These are phyloP conservation scores for Athalia rosae DNA, from an alignment of 2,888 invertebrate species.

Conservation along the genomic window DNA sequence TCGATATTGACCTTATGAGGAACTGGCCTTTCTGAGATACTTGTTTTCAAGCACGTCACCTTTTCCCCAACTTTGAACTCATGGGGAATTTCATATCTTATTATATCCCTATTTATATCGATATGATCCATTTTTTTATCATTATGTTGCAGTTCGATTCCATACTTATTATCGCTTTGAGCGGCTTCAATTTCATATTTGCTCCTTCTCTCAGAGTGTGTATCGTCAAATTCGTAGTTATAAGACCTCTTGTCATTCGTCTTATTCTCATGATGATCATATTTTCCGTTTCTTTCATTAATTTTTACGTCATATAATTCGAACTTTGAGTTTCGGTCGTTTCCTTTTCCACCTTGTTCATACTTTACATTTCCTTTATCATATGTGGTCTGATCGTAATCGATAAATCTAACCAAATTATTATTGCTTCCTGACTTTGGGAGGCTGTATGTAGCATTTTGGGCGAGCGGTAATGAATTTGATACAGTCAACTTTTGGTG, in stretches of 20 bases:
- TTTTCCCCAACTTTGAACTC: conserved; percentile 74
- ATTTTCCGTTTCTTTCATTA: conserved; percentile 31
- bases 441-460: conserved; percentile 65
- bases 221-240: conserved; percentile 65
- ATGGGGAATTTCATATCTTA: conserved; percentile 66
- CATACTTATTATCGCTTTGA: conserved; percentile 54
- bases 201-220: conserved; percentile 63
- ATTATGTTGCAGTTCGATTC: conserved; percentile 54
- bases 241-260: conserved; percentile 58
- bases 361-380: conserved; percentile 52
- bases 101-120: conserved; percentile 59
- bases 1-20: conserved; percentile 75
- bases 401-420: conserved; percentile 64
- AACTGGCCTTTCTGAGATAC: conserved; percentile 71
- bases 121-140: conserved; percentile 52
- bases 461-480: conserved; percentile 69
- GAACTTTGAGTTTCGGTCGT: conserved; percentile 36
- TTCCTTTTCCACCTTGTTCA: conserved; percentile 51
- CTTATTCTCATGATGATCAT: conserved; percentile 46
- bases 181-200: conserved; percentile 63
- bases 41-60: conserved; percentile 71
- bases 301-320: conserved; percentile 38
- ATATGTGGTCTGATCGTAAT: conserved; percentile 61
- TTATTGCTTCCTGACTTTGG: conserved; percentile 67
- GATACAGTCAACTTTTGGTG: conserved; percentile 71